Percentiles rank a stretch among this genome's conserved stretches.
phyloP scores from a whole-genome alignment of 2,888 invertebrate species.

The Parnassius apollo region DNA sequence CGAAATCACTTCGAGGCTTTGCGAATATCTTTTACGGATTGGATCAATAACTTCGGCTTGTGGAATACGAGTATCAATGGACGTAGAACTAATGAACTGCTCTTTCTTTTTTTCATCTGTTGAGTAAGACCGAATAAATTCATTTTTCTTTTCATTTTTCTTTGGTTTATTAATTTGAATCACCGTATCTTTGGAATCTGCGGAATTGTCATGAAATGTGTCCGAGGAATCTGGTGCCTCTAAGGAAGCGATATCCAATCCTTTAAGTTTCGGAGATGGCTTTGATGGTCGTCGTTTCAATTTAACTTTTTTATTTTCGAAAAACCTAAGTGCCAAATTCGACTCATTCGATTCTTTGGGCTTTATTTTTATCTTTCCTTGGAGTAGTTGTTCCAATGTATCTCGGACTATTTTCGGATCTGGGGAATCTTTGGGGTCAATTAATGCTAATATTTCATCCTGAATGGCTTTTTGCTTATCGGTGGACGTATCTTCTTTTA shows the following conservation, averaged over 20 bases:
- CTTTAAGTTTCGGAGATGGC: slow-evolving; percentile 58
- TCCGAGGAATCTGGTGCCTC: slow-evolving; percentile 49
- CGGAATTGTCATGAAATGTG: slow-evolving; percentile 51
- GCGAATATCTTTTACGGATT: slow-evolving; percentile 46
- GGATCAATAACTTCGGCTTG: slow-evolving; percentile 44
- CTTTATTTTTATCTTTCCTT: slow-evolving; percentile 52
- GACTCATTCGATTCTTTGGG: slow-evolving; percentile 33
- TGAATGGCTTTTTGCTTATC: slow-evolving; percentile 62
- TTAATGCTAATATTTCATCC: slow-evolving; percentile 61
- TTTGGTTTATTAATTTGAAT: slow-evolving; percentile 39
- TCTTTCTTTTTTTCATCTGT: slow-evolving; percentile 35
- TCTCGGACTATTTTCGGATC: slow-evolving; percentile 54
- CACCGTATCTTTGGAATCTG: slow-evolving; percentile 57
- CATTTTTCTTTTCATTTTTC: slow-evolving; percentile 37
- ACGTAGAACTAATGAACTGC: slow-evolving; percentile 38
- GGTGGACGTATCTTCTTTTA: slow-evolving; percentile 35
- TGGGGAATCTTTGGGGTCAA: slow-evolving; percentile 64
- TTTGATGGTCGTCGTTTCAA: slow-evolving; percentile 40
- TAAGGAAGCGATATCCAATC: slow-evolving; percentile 51
- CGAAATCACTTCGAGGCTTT: slow-evolving; percentile 46
- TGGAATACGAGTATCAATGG: slow-evolving; percentile 37
- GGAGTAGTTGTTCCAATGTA: slow-evolving; percentile 56
- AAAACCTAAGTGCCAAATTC: slow-evolving; percentile 47
- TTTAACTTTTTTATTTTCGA: slow-evolving; percentile 40
- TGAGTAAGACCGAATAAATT: slow-evolving; percentile 36